Base-by-base conservation (phyloP, 2,797 vertebrate species). In the Myripristis murdjan region DNA sequence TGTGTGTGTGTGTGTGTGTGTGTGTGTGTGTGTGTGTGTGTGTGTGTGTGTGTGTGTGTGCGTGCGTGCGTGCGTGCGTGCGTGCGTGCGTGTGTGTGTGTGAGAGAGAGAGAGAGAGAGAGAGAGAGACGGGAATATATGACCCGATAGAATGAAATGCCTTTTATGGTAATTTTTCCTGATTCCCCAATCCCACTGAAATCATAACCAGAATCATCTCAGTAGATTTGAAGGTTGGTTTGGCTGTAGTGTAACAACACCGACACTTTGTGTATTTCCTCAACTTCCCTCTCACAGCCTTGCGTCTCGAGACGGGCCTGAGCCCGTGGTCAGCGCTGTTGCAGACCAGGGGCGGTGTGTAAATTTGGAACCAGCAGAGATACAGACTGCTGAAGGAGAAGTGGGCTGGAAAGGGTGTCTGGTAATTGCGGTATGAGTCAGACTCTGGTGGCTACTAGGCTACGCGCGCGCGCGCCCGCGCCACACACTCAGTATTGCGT, bases 361-460 rank as follows among this genome's bases (percentile, higher is more conserved):
- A 73, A 70, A 79, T 80, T 55, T 84, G 79, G 77, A 66, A 61
- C 75, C 46, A 69, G 65, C 82, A 77, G 73, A 69, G 79, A 76
- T 31, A 35, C 23, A 10, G 71, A 76, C 55, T 4, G n/a, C 5
- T 41, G n/a, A 64, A 68, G 67, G 66, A 84, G 83, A 81, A 64
- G 58, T 53, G 78, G 6, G 64, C 84, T 46, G 55, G 53, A 81
- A 75, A 81, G 80, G 83, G 79, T 72, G 79, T 67, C 59, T 70
- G 12, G 60, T 87, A 83, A 86, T 80, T 84, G 76, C 82, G 49
- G 75, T 60, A 86, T 89, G 89, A 90, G 81, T 91, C 90, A 90
- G 80, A 90, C 73, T 75, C 58, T 74, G 62, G 59, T 84, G 74
- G 47, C 55, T 71, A 58, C 73, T n/a, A 62, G 64, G 62, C 74